A percentile compares a stretch with the other conserved stretches of the same genome.
phyloP scores from a whole-genome alignment of 30 jellyfish, hydroid and myxozoan genomes.

The Pseudorhiza aurosa region DNA sequence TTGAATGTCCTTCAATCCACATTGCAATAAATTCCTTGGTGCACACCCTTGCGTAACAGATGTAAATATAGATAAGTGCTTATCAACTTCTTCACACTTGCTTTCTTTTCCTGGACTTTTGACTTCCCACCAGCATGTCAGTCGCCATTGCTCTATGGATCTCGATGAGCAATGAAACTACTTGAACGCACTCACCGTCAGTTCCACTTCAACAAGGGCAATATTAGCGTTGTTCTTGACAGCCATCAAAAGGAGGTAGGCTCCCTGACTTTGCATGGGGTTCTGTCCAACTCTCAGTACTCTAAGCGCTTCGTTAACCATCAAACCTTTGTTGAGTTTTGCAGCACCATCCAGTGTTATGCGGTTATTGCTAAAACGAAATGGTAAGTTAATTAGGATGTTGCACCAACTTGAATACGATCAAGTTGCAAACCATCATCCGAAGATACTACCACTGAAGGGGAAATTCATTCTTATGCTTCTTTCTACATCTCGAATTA shows the following conservation, averaged over 20 bases:
- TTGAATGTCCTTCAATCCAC: too few species aligned
- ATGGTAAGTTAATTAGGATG: neutral
- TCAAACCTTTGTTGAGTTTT: constrained; percentile 67
- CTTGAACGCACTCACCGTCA: constrained; percentile 83
- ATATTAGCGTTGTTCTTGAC: constrained; percentile 70
- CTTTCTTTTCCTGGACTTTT: too few species aligned
- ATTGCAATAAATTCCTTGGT: too few species aligned
- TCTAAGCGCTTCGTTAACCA: constrained; percentile 64
- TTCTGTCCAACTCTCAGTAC: constrained; percentile 86
- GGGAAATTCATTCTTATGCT: too few species aligned
- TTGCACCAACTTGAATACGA: neutral
- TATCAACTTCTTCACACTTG: too few species aligned
- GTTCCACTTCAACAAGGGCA: constrained; percentile 75
- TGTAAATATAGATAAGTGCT: too few species aligned
- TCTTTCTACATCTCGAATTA: too few species aligned
- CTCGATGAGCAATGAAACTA: too few species aligned
- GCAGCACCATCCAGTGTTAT: constrained; percentile 87
- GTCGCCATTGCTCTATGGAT: too few species aligned
- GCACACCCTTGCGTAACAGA: too few species aligned
- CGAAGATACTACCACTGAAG: neutral
- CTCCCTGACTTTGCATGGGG: constrained; percentile 96
- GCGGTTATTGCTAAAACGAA: constrained; percentile 75
- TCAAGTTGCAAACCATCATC: neutral
- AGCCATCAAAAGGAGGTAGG: constrained; percentile 53
- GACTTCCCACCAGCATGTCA: too few species aligned